Base-by-base conservation (phyloP, 2,888 invertebrate genomes). In the Opisthograptis luteolata region DNA sequence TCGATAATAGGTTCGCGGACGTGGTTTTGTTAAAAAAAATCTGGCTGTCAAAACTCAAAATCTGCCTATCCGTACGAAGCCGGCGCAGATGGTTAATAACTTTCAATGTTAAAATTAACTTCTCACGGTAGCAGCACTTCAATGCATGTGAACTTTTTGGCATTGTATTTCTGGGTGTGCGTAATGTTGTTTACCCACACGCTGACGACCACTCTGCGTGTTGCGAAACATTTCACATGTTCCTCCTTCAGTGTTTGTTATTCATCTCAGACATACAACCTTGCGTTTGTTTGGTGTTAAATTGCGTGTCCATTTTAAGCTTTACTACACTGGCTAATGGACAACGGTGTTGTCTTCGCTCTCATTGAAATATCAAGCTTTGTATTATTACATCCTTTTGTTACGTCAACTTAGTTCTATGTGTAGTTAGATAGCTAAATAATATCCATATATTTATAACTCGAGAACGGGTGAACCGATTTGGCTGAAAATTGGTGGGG, bases 71-170 rank as follows among this genome's bases (percentile, higher is more conserved):
- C n/a, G n/a, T n/a, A n/a, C n/a, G n/a, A n/a, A n/a, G n/a, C n/a
- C n/a, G n/a, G n/a, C n/a, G n/a, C n/a, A n/a, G n/a, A n/a, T n/a
- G n/a, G n/a, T n/a, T 37, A 28, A 39, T 49, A 45, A 58, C 55
- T 58, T 68, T 64, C 60, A 62, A 66, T 66, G 66, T 65, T 67
- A 62, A 60, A 59, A 47, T 42, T 9, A 56, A 57, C 62, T 80
- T 80, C 83, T 70, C 84, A 84, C 78, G 71, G 61, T 67, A 60
- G 61, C 54, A 42, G 35, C 15, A 60, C 50, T 42, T 55, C 17
- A 70, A 73, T 57, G 77, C 76, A 82, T 89, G 89, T 80, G 88
- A 89, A 88, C 70, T 68, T 76, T 74, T 77, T 73, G 80, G 77
- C 84, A 88, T 88, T 89, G 88, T 83, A 53, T 68, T 70, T 76